These are phyloP conservation scores for Marmota flaviventris DNA, from an alignment of 2,113 vertebrate genomes.

Conservation along the genomic window DNA sequence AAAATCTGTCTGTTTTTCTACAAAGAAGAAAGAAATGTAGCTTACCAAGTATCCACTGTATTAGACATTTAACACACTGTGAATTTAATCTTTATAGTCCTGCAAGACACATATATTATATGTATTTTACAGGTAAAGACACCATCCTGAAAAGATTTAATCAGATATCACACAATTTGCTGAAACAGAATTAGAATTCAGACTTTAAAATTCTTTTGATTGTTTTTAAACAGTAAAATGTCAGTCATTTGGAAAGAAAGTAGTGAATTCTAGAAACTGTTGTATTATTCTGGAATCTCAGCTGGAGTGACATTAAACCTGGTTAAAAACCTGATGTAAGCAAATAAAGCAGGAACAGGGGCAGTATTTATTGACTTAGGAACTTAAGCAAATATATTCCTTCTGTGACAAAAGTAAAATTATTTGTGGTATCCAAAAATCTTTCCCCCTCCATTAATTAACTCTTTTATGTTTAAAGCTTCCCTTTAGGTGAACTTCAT, in stretches of 20 bases:
- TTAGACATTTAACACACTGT: neutral
- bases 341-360: neutral
- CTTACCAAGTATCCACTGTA: neutral
- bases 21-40: neutral
- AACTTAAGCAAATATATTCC: neutral
- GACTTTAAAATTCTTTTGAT: neutral
- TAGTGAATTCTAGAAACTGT: constrained; percentile 24
- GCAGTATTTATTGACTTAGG: neutral
- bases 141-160: neutral
- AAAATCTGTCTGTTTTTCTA: neutral
- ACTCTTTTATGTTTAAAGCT: neutral
- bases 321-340: neutral
- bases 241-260: neutral
- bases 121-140: neutral
- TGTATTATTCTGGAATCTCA: constrained; percentile 2
- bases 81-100: neutral
- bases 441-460: neutral
- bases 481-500: neutral
- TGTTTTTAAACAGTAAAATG: constrained; percentile 15
- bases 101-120: neutral
- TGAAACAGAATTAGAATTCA: constrained; percentile 19
- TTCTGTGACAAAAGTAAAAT: neutral
- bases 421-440: neutral
- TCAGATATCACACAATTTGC: neutral
- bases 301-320: neutral